Evolutionary conservation across 1,140 invertebrate species (phyloP).

Genomic region (Dinoponera quadriceps): DNA sequence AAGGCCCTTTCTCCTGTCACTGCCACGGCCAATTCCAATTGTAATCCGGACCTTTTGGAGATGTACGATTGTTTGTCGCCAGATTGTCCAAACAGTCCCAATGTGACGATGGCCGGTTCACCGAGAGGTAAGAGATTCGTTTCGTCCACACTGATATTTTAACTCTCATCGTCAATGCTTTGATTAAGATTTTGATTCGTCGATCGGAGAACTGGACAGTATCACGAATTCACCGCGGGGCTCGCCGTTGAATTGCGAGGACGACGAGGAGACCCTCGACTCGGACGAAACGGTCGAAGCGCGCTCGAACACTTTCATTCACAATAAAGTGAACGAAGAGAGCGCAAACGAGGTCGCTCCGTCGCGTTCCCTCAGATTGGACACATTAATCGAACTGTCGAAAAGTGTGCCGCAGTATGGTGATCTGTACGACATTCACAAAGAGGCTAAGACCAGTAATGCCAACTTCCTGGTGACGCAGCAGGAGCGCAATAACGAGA

Average conservation of each 20-base stretch:
- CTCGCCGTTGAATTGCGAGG: constrained; percentile 78
- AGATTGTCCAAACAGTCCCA: constrained; percentile 81
- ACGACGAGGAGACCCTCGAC: constrained; percentile 78
- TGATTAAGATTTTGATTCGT: constrained; percentile 74
- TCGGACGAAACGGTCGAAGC: constrained; percentile 79
- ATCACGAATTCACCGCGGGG: constrained; percentile 79
- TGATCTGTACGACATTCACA: constrained; percentile 87
- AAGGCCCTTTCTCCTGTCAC: constrained; percentile 74
- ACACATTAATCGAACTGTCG: constrained; percentile 76
- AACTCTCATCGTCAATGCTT: constrained; percentile 18
- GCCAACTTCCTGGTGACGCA: constrained; percentile 88
- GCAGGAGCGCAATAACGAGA: constrained; percentile 86
- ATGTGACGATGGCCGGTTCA: constrained; percentile 82
- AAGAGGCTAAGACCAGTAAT: constrained; percentile 89
- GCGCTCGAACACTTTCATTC: constrained; percentile 79
- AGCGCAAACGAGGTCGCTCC: constrained; percentile 43
- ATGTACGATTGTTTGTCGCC: constrained; percentile 78
- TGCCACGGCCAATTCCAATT: constrained; percentile 77
- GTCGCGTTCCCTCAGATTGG: constrained; percentile 65
- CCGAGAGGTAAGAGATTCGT: constrained; percentile 78
- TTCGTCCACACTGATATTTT: constrained; percentile 1
- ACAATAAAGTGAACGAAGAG: constrained; percentile 78
- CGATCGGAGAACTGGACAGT: constrained; percentile 80
- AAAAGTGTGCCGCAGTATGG: constrained; percentile 72
- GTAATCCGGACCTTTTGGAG: constrained; percentile 76